These are phyloP conservation scores for Paraescarpia echinospica DNA, from an alignment of 1,140 invertebrate species.

Conservation along the genomic window DNA sequence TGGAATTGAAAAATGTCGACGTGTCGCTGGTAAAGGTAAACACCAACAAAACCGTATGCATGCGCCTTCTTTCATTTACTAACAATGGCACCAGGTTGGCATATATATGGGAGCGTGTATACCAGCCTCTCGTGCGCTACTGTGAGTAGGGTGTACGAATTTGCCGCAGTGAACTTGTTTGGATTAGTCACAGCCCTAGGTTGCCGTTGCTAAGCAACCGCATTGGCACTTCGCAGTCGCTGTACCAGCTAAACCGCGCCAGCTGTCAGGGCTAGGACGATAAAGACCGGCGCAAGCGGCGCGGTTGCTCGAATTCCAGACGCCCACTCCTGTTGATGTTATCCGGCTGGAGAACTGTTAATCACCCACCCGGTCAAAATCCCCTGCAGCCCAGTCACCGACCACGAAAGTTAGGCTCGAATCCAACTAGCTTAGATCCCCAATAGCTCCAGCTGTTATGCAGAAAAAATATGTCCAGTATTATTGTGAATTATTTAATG, in stretches of 20 bases:
- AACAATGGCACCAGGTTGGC: neutral
- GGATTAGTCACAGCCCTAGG: neutral
- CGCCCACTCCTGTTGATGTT: neutral
- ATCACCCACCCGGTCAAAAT: neutral
- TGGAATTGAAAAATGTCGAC: constrained; percentile 95
- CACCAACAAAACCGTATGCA: constrained; percentile 43
- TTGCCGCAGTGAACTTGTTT: neutral
- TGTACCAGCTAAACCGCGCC: neutral
- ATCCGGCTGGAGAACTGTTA: neutral
- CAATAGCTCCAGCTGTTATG: neutral
- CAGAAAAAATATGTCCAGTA: neutral
- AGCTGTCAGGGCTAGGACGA: neutral
- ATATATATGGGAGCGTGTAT: neutral
- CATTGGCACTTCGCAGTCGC: neutral
- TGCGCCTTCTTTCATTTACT: constrained; percentile 17
- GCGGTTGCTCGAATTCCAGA: neutral
- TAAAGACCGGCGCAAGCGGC: neutral
- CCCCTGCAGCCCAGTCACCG: neutral
- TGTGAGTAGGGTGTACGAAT: neutral
- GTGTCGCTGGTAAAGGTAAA: constrained; percentile 95
- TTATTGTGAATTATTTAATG: too few species aligned
- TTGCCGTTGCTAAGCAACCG: neutral
- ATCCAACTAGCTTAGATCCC: neutral
- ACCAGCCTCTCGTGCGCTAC: neutral
- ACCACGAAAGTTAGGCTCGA: neutral